Percentiles rank a stretch among this genome's conserved stretches.
These are phyloP conservation scores for Dilophus febrilis DNA, from an alignment of 2,888 invertebrate species.

Conservation along the genomic window DNA sequence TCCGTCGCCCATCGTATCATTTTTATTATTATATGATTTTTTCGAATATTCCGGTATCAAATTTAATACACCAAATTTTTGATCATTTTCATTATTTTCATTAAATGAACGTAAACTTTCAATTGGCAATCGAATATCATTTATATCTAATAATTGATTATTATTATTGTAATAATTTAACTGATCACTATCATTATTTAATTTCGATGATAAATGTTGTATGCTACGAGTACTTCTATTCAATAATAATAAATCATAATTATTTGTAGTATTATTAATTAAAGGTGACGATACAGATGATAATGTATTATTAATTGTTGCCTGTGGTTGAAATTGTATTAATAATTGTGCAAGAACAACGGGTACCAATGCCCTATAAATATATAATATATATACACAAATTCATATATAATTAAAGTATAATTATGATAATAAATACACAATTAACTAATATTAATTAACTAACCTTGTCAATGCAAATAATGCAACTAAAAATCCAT, in stretches of 20 bases:
- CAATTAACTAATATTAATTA: background rate
- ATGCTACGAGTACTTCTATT: constrained; percentile 4
- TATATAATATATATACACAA: no score
- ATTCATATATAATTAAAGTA: no score
- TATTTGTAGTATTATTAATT: background rate
- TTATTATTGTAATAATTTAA: constrained; percentile 1
- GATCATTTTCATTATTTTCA: no score
- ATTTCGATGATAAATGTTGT: no score
- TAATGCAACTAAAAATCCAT: constrained; percentile 39
- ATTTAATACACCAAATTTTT: background rate
- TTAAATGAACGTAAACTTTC: no score
- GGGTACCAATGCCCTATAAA: constrained; percentile 25
- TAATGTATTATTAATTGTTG: background rate
- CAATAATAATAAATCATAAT: background rate
- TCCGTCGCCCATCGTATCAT: background rate
- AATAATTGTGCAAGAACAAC: constrained; percentile 27
- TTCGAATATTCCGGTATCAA: background rate
- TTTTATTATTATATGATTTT: background rate
- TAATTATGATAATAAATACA: background rate
- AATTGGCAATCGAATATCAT: no score
- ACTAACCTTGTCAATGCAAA: constrained; percentile 26
- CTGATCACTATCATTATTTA: no score
- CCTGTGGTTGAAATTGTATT: constrained; percentile 22
- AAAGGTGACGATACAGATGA: background rate
- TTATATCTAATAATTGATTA: background rate